phyloP scores from a whole-genome alignment of 2,888 invertebrate genomes.

The Lochmaea crataegi region DNA sequence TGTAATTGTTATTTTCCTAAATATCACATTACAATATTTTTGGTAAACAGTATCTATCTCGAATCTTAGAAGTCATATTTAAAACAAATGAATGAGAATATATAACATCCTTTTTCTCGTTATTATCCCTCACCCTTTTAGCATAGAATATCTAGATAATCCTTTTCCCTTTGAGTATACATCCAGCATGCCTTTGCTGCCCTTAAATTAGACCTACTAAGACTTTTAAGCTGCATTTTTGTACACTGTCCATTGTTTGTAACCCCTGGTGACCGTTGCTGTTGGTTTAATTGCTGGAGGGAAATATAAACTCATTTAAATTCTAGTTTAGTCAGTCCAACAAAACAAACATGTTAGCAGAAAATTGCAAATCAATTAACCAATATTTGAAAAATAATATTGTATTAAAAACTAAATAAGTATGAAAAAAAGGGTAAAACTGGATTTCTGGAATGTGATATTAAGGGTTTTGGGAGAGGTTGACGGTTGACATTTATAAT shows the following conservation, averaged over 20 bases:
- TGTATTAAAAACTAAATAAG: too few relatives aligned
- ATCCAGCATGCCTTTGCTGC: conserved; percentile 12
- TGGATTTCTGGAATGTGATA: too few relatives aligned
- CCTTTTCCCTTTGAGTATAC: conserved; percentile 18
- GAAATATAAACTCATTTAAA: conserved; percentile 53
- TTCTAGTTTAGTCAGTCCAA: conserved; percentile 44
- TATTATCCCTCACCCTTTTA: conserved; percentile 25
- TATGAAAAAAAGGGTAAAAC: too few relatives aligned
- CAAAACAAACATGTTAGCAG: conserved; percentile 34
- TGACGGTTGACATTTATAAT: too few relatives aligned
- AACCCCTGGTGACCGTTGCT: conserved; percentile 57
- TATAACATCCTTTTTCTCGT: neutral
- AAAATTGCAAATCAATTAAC: too few relatives aligned
- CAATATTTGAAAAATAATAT: too few relatives aligned
- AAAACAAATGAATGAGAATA: neutral
- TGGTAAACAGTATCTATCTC: neutral
- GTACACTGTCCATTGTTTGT: conserved; percentile 37
- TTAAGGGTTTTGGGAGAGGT: too few relatives aligned
- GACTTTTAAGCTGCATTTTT: conserved; percentile 57
- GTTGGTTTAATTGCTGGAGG: conserved; percentile 64
- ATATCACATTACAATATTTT: neutral
- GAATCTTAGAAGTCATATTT: neutral
- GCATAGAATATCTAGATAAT: conserved; percentile 19
- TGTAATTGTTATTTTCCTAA: too few relatives aligned
- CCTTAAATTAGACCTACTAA: conserved; percentile 58